These are phyloP conservation scores for Drosophila siamana DNA, from an alignment of 2,888 invertebrate species.

Conservation along the genomic window DNA sequence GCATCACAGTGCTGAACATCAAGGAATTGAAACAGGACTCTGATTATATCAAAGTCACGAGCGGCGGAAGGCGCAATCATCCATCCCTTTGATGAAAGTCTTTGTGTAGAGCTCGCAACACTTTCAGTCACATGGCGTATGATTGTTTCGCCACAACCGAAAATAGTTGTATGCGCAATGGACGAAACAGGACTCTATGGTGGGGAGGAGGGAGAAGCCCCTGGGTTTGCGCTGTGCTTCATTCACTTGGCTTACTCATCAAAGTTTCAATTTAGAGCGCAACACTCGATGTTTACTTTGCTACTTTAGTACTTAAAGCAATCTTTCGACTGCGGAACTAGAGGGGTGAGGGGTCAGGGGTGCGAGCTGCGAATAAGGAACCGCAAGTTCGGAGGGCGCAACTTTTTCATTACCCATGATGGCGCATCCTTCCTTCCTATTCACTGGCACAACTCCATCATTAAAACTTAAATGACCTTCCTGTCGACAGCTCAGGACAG, in stretches of 20 bases:
- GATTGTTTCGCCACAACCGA: constrained; percentile 7
- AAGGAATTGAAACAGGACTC: neutral
- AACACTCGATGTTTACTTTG: constrained; percentile 55
- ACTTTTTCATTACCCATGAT: constrained; percentile 62
- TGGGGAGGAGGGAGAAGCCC: neutral
- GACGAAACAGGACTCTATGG: constrained; percentile 4
- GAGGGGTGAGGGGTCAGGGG: too few relatives aligned
- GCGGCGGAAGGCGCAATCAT: too few relatives aligned
- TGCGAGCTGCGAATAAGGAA: constrained; percentile 29
- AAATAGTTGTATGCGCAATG: constrained; percentile 8
- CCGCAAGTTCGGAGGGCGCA: constrained; percentile 44
- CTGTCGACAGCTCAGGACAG: constrained; percentile 51
- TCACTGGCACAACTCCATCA: constrained; percentile 74
- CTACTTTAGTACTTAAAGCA: constrained; percentile 67
- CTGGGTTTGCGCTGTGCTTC: neutral
- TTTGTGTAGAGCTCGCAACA: too few relatives aligned
- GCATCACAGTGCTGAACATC: too few relatives aligned
- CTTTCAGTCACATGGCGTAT: neutral
- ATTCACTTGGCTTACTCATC: constrained; percentile 8
- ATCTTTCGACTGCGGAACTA: constrained; percentile 40
- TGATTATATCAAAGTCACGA: neutral
- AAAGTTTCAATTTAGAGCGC: constrained; percentile 36
- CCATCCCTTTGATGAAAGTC: neutral
- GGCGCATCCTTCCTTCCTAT: constrained; percentile 57
- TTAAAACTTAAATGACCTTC: constrained; percentile 81